Percentiles rank a stretch among this genome's conserved stretches.
These are phyloP conservation scores for Holacanthella duospinosa DNA, from an alignment of 2,888 invertebrate species.

Conservation along the genomic window DNA sequence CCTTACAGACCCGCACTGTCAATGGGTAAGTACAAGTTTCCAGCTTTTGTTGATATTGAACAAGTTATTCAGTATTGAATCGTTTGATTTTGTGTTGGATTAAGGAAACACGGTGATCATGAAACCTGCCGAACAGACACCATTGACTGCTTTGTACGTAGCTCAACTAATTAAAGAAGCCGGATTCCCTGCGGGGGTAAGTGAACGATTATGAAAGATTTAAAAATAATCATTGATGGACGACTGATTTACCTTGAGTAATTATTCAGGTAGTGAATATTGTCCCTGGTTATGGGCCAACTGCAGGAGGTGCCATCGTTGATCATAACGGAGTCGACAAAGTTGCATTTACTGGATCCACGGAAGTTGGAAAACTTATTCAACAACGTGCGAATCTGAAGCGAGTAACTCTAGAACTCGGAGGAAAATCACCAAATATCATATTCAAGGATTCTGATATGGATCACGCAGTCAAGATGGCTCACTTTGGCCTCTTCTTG, in stretches of 20 bases:
- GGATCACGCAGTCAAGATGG: slow-evolving; percentile 46
- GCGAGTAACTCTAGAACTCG: slow-evolving; percentile 69
- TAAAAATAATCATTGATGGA: neutral
- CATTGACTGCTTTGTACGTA: slow-evolving; percentile 63
- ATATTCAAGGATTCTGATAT: slow-evolving; percentile 67
- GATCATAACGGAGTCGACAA: slow-evolving; percentile 59
- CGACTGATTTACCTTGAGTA: no score
- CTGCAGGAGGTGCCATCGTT: slow-evolving; percentile 58
- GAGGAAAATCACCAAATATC: slow-evolving; percentile 83
- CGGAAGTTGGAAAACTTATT: slow-evolving; percentile 45
- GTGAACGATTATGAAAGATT: neutral
- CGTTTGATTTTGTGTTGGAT: neutral
- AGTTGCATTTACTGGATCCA: slow-evolving; percentile 69
- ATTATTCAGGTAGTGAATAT: slow-evolving; percentile 48
- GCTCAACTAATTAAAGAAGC: slow-evolving; percentile 66
- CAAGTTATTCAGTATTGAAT: no score
- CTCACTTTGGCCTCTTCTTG: slow-evolving; percentile 56
- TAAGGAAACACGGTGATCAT: slow-evolving; percentile 61
- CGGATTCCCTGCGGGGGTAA: slow-evolving; percentile 68
- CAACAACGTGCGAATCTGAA: slow-evolving; percentile 56
- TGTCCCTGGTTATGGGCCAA: slow-evolving; percentile 39
- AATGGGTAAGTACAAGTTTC: slow-evolving; percentile 29
- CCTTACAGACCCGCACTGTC: slow-evolving; percentile 53
- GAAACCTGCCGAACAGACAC: slow-evolving; percentile 79
- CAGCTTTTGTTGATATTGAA: neutral